These are phyloP conservation scores for Typhlichthys subterraneus DNA, from an alignment of 2,797 vertebrate species.

Conservation along the genomic window DNA sequence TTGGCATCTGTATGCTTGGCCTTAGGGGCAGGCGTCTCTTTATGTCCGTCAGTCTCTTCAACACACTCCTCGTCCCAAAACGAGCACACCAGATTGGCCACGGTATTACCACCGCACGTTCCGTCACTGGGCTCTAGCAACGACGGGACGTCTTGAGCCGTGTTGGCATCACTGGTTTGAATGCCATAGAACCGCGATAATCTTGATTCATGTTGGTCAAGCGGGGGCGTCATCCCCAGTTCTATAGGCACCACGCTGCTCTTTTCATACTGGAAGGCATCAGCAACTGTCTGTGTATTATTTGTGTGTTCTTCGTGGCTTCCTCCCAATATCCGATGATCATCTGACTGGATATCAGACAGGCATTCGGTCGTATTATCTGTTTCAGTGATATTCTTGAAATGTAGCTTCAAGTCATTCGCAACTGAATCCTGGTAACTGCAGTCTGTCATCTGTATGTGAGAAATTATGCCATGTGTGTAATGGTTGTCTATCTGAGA, in stretches of 20 bases:
- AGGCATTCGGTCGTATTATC: constrained; percentile 46
- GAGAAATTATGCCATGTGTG: constrained; percentile 61
- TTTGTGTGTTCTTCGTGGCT: constrained; percentile 45
- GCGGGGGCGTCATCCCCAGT: constrained; percentile 14
- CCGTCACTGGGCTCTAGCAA: constrained; percentile 30
- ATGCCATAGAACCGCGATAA: constrained; percentile 57
- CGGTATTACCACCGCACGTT: constrained; percentile 29
- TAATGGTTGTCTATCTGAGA: constrained; percentile 55
- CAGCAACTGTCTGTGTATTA: constrained; percentile 29
- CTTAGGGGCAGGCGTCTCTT: constrained; percentile 41
- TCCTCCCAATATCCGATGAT: constrained; percentile 34
- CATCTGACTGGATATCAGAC: constrained; percentile 41
- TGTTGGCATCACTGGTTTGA: constrained; percentile 41
- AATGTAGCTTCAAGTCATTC: constrained; percentile 47
- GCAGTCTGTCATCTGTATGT: constrained; percentile 57
- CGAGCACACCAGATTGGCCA: constrained; percentile 23
- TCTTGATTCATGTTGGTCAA: constrained; percentile 56
- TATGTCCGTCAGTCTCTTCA: constrained; percentile 29
- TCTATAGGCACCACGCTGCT: constrained; percentile 33
- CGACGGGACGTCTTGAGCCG: constrained; percentile 19
- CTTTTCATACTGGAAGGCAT: constrained; percentile 45
- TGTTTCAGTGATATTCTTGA: constrained; percentile 51
- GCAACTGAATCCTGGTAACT: constrained; percentile 51
- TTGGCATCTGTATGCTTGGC: constrained; percentile 63
- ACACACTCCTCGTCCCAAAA: constrained; percentile 50